Base-by-base conservation (phyloP, 37 sponge, comb jelly and placozoan genomes). In the Agelas oroides region DNA sequence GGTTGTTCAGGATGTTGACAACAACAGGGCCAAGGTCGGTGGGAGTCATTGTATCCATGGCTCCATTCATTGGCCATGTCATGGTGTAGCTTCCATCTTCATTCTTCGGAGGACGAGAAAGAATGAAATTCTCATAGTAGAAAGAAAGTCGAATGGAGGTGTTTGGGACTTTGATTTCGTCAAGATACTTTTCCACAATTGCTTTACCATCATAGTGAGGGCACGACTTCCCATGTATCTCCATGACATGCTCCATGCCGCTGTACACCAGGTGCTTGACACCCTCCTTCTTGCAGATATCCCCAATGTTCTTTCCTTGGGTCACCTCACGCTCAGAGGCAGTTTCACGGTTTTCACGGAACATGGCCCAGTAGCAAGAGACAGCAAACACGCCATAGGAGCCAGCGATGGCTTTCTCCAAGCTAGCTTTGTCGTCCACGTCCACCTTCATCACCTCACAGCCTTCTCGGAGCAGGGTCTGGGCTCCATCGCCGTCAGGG, bases 191-290 rank as follows among this genome's bases (percentile, higher is more conserved):
- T 28, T 91, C 86, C 30, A 86, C 79, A 16, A 25, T 32, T 0
- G 59, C 86, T 53, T 91, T 91, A 5, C 53, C 64, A 81, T 91
- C 91, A 23, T 81, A 76, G 40, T 91, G 86, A 3, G 69, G 53
- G 36, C 77, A 60, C 1, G 73, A 1, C 30, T 76, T 70, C 6
- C 80, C 80, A 56, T 61, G 58, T 5, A n/a, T 63, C 0, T 84
- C 85, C 46, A 84, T 77, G 23, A 70, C 85, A 16, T 11, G 38
- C 53, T 79, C 80, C 53, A 90, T 69, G 35, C 85, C 85, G 39
- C 90, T 84, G 70, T 36, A 91, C 28, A 85, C 80, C 8, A 91
- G 25, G 65, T 91, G 91, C 61, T 85, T 71, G 59, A 91, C 80
- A 32, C 91, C 91, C 27, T 36, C 73, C 28, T 72, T 46, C 80